Conservation (phyloP, 2,113 vertebrate species). For the Paradoxurus hermaphroditus region DNA sequence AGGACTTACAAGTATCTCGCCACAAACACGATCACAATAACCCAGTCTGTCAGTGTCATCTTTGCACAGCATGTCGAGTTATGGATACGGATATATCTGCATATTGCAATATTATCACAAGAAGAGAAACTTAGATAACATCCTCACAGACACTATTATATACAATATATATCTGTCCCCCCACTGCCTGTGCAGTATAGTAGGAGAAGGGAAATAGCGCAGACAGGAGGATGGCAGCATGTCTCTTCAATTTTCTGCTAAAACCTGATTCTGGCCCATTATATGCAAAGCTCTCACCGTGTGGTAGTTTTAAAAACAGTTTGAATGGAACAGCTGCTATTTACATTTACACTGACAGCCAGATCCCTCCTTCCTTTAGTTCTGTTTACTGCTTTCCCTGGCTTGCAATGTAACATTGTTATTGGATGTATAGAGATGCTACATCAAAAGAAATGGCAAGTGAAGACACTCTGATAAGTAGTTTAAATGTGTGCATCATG, state of each 20-base stretch:
- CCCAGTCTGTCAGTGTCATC: background rate
- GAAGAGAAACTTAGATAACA: background rate
- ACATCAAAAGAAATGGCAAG: conserved; percentile 61
- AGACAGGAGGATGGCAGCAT: background rate
- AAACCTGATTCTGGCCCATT: conserved; percentile 50
- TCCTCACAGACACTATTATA: background rate
- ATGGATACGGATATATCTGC: background rate
- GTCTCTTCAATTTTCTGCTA: conserved; percentile 38
- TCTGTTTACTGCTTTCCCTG: conserved; percentile 67
- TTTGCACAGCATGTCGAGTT: background rate
- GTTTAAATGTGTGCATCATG: conserved; percentile 27
- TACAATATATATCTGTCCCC: too few relatives aligned
- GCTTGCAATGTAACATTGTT: conserved; percentile 64
- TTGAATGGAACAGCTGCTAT: conserved; percentile 69
- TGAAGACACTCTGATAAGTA: conserved; percentile 51
- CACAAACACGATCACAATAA: background rate
- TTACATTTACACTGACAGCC: conserved; percentile 71
- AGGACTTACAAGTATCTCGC: background rate
- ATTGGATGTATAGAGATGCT: conserved; percentile 59
- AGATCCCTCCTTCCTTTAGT: conserved; percentile 43
- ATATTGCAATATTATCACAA: background rate
- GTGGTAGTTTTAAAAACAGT: conserved; percentile 57
- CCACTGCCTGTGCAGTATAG: background rate
- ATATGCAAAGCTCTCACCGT: conserved; percentile 35
- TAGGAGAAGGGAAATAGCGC: background rate